These are phyloP conservation scores for Anguilla rostrata DNA, from an alignment of 2,113 vertebrate species.

Conservation along the genomic window DNA sequence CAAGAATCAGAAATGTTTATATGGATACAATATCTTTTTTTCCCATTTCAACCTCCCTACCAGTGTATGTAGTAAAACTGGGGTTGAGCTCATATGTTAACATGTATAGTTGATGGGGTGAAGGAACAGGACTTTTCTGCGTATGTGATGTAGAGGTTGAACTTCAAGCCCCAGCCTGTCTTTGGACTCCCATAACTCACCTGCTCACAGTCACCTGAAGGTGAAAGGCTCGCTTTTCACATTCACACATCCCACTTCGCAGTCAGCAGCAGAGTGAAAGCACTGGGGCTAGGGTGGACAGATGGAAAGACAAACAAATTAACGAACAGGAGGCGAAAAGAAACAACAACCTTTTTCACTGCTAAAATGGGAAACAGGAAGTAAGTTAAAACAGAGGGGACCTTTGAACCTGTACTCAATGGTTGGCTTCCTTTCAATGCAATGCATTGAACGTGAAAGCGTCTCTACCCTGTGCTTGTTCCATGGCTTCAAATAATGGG, in stretches of 20 bases:
- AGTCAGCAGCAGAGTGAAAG: not conserved
- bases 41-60: no score
- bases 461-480: constrained; percentile 72
- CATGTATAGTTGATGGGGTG: not conserved
- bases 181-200: not conserved
- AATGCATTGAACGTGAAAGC: constrained; percentile 78
- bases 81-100: not conserved
- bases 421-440: constrained; percentile 69
- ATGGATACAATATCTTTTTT: not conserved
- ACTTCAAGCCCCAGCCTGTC: not conserved
- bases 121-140: not conserved
- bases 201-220: not conserved
- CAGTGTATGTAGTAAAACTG: no score
- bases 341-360: constrained; percentile 55
- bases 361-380: constrained; percentile 85
- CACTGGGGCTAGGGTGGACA: constrained; percentile 20
- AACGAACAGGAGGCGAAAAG: constrained; percentile 59
- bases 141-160: not conserved
- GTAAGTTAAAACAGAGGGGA: constrained; percentile 87
- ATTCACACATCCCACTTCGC: not conserved
- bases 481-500: constrained; percentile 74
- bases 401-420: constrained; percentile 82
- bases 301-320: not conserved
- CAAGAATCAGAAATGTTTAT: no score
- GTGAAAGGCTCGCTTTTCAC: not conserved